Base-by-base conservation (phyloP, 1,140 invertebrate species). In the Achroia grisella region DNA sequence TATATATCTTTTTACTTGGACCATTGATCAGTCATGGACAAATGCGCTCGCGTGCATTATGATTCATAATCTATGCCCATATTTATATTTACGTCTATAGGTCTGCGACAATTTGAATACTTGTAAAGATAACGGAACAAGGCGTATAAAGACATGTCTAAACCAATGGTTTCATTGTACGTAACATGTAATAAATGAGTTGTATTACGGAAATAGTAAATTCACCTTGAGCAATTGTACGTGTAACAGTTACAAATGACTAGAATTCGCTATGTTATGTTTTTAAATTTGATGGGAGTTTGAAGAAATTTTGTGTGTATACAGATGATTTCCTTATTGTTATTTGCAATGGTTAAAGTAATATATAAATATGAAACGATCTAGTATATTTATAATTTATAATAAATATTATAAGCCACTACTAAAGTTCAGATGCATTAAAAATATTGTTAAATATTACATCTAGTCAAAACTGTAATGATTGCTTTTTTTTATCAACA, bases 1-100 rank as follows among this genome's bases (percentile, higher is more conserved):
- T 3, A 3, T 23, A 23, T 23, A 3, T 23, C 6, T 23, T 23
- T 3, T 23, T 23, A 23, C 17, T 23, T 23, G 6, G 17, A 23
- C 17, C 17, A 23, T 23, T 23, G 2, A 6, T 6, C 6, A 31
- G 32, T 53, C 45, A 44, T 40, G 44, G 56, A 53, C 36, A 40
- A 40, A 65, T 50, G 64, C 69, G 70, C 68, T 59, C 56, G 48
- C 57, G 54, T 56, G 44, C 49, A 55, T 52, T 69, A 68, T 64
- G 58, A 72, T 47, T 74, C 69, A 71, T 68, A 64, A 61, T 51
- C 61, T 44, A 46, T 34, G 60, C 49, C 52, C 60, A 63, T 62
- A 54, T 59, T 60, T 51, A 44, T 48, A 48, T 52, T 40, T 46
- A 43, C 61, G n/a, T 37, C 41, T 3, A 23, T 23, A 23, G 17